Base-by-base conservation (phyloP, 2,113 vertebrate genomes). In the Tragelaphus buxtoni region DNA sequence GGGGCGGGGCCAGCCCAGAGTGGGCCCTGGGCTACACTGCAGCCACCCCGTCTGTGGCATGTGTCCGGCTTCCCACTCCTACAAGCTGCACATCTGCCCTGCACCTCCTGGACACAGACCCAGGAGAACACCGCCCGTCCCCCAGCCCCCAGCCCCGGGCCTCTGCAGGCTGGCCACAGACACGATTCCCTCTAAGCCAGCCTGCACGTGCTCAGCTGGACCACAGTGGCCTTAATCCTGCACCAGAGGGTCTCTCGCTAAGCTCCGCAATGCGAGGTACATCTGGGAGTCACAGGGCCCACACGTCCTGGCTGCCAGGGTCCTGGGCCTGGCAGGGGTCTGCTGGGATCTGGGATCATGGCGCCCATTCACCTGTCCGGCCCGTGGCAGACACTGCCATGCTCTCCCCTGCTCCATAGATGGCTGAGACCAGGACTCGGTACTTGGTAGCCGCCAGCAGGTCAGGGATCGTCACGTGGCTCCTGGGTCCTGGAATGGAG, bases 361-460 rank as follows among this genome's bases (percentile, higher is more conserved):
- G 20, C 3, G 32, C 11, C 3, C 87, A 92, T 98, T 98, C 95
- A 99, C 99, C 98, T 1, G 99, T 99, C 95, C 98, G 98, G 13
- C 99, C 99, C 0, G 98, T 99, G 1, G 98, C 97, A 26, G 99
- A 98, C 0, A 93, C 98, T 11, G 98, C 99, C 89, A 98, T 97
- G 0, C 99, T 99, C 90, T 99, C 99, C 65, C 99, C 99, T 4
- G 97, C 98, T 91, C 97, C 97, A 39, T 99, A 99, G 98, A 99
- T 95, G 0, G 99, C 99, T 0, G 99, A 99, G 91, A 99, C 96
- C 20, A 98, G 97, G 97, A 99, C 98, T 72, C 97, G 99, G 98
- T 99, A 99, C 3, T 99, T 98, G 60, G 99, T 98, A 18, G 99
- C 99, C 1, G 99, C 99, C 96, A 99, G 98, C 79, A 99, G 95